Conservation (phyloP, 1,140 invertebrate species). For the Drosophila hydei region DNA sequence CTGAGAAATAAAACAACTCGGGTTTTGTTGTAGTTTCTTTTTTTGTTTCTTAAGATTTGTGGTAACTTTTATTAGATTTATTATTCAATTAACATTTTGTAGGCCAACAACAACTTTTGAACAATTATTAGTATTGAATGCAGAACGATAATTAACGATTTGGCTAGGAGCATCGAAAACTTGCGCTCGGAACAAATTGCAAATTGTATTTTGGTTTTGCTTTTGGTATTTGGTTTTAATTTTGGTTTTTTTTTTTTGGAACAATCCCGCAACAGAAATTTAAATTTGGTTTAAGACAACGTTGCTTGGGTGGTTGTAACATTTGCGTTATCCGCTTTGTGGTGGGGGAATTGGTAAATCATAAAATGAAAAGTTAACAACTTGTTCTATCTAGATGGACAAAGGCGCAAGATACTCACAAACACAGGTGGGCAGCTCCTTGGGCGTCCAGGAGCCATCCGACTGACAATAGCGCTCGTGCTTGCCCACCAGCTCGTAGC, state of each 20-base stretch:
- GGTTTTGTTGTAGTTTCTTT: conserved; percentile 41
- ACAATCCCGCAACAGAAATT: conserved; percentile 21
- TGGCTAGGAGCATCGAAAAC: conserved; percentile 7
- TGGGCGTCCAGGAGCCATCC: conserved; percentile 94
- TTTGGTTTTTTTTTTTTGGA: not conserved
- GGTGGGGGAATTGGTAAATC: conserved; percentile 26
- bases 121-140: conserved; percentile 56
- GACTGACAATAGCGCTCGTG: conserved; percentile 93
- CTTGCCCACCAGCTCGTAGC: conserved; percentile 95
- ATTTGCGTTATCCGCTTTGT: conserved; percentile 75
- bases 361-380: conserved; percentile 54
- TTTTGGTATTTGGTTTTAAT: too few species aligned
- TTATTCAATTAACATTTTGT: conserved; percentile 71
- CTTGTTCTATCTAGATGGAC: not conserved
- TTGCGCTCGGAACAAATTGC: conserved; percentile 40
- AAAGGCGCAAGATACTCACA: conserved; percentile 86
- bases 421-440: conserved; percentile 94
- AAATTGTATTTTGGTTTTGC: conserved; percentile 1
- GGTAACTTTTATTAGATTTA: conserved; percentile 79
- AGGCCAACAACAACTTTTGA: conserved; percentile 76
- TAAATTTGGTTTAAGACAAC: conserved; percentile 46
- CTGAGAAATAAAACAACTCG: conserved; percentile 80
- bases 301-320: conserved; percentile 71
- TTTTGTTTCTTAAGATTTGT: conserved; percentile 70
- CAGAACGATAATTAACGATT: conserved; percentile 26